Conservation (phyloP, 2,113 vertebrate species). For the Hassar affinis region DNA sequence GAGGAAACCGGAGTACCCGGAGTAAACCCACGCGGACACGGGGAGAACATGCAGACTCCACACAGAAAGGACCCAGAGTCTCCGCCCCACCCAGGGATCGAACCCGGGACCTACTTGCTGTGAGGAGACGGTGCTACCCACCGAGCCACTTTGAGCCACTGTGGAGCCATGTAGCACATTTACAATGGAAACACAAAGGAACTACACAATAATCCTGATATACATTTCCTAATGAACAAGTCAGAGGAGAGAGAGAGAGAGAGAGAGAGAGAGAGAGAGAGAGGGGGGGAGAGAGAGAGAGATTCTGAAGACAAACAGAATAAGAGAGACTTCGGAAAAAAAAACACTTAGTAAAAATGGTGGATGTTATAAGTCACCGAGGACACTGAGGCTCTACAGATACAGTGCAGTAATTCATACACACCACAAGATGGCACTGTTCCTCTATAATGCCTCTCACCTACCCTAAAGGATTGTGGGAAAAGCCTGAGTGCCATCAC, state of each 20-base stretch:
- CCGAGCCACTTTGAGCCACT: no score
- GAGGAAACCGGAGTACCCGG: no score
- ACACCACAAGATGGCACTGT: constrained; percentile 32
- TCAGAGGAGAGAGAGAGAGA: background rate
- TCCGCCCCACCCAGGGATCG: no score
- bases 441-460: background rate
- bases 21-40: no score
- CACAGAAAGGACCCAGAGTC: no score
- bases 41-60: no score
- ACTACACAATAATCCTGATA: background rate
- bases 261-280: background rate
- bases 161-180: background rate
- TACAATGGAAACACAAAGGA: background rate
- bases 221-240: background rate
- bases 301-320: background rate
- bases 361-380: no score
- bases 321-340: background rate
- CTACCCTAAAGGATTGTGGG: background rate
- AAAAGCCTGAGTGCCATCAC: background rate
- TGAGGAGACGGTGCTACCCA: no score
- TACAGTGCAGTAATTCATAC: background rate
- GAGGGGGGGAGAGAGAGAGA: background rate
- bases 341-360: background rate
- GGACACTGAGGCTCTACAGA: background rate
- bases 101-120: no score